These are phyloP conservation scores for Cassiopea andromeda DNA, from an alignment of 30 jellyfish, hydroid and myxozoan genomes.

Conservation along the genomic window DNA sequence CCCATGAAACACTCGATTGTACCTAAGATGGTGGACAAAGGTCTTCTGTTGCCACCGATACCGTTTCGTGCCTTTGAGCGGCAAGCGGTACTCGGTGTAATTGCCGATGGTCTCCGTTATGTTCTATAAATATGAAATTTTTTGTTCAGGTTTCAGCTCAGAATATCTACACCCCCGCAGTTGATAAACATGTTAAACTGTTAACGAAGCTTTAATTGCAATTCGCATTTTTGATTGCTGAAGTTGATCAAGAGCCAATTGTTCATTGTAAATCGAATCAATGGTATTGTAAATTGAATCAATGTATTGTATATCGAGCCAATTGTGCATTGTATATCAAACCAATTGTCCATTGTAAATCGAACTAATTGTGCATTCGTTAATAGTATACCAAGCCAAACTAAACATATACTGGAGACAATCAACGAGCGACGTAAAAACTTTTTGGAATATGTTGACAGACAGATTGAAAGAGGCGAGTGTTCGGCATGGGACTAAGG, in stretches of 20 bases:
- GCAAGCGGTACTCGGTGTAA: background rate
- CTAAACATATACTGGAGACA: too few species aligned
- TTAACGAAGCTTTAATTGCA: background rate
- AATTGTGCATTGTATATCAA: too few species aligned
- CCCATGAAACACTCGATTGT: background rate
- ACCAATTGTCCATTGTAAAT: background rate
- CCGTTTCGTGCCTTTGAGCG: slow-evolving; percentile 9
- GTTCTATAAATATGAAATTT: background rate
- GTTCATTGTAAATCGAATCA: background rate
- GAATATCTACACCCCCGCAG: slow-evolving; percentile 29
- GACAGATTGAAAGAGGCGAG: too few species aligned
- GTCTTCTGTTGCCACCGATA: background rate
- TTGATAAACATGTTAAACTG: background rate
- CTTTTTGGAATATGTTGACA: too few species aligned
- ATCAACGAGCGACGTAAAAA: too few species aligned
- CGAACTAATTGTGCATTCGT: background rate
- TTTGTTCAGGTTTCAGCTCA: background rate
- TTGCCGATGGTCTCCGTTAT: background rate
- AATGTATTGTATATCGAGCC: too few species aligned
- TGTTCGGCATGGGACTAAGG: too few species aligned
- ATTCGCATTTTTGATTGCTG: background rate
- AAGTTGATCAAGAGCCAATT: background rate
- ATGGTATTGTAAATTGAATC: too few species aligned
- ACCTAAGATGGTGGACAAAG: slow-evolving; percentile 1
- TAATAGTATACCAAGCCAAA: too few species aligned